Evolutionary conservation across 2,113 vertebrate species (phyloP), one percentile per base, ranked within the genome.

Genomic region (Burhinus bistriatus): DNA sequence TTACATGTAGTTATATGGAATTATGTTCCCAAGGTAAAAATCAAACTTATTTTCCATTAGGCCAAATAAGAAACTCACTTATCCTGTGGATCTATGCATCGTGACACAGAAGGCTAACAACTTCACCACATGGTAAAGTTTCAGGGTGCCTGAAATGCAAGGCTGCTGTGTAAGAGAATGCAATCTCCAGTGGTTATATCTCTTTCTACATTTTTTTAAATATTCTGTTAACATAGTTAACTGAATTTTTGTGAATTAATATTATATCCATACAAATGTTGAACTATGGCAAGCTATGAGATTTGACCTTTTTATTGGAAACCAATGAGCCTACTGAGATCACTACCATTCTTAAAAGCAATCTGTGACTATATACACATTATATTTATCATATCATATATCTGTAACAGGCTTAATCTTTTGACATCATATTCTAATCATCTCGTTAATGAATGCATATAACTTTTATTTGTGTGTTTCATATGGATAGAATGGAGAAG

Each of bases 81-180:
- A n/a, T 84, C 36, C 42, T 45, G 32, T 84, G 32, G 16, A 52
- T 49, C 15, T 69, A 26, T 44, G 12, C 5, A 34, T 64, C 59
- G 6, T 68, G 65, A 52, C 3, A 42, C 12, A 61, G 30, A 36
- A 69, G 42, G 15, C 11, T 59, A 59, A 47, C 12, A 66, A 54
- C 52, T 52, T n/a, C 49, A 27, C 22, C 6, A 45, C 0, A 1
- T 19, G 6, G 40, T 40, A 40, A 40, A 40, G 10, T 79, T 58
- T 58, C 9, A 38, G 21, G 3, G 9, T 57, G 58, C 26, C n/a
- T 89, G 47, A 59, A 92, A 71, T 54, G 22, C 8, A 73, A 94
- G 5, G 0, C 2, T 69, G 6, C 34, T 61, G 19, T 27, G 19
- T 27, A 47, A 51, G 5, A 34, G 4, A 49, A 40, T 23, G 18